Conservation (phyloP, 2,797 vertebrate species). For the Gephyroberyx darwinii region DNA sequence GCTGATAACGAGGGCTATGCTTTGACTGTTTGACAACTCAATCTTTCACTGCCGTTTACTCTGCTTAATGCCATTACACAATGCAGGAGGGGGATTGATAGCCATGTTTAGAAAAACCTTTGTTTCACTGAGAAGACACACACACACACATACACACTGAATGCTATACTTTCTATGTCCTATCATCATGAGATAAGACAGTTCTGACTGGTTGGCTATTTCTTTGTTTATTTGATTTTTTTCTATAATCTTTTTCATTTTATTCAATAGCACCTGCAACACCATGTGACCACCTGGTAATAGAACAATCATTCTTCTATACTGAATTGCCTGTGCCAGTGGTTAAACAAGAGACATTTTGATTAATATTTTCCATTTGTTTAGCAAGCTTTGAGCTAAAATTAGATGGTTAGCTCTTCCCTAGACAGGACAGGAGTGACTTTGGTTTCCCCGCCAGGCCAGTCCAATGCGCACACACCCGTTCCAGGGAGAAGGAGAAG, state of each 20-base stretch:
- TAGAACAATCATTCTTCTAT: constrained; percentile 67
- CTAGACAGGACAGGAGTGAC: constrained; percentile 84
- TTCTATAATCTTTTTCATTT: constrained; percentile 51
- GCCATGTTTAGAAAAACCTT: constrained; percentile 77
- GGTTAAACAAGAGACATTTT: constrained; percentile 83
- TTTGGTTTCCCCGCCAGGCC: constrained; percentile 81
- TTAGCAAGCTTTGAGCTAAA: constrained; percentile 85
- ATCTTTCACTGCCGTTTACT: constrained; percentile 77
- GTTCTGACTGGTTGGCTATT: constrained; percentile 20
- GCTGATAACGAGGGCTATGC: constrained; percentile 75
- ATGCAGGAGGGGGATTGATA: constrained; percentile 55
- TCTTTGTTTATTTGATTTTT: constrained; percentile 52
- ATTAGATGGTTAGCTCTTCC: constrained; percentile 91
- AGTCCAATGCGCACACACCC: constrained; percentile 52
- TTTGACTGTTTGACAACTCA: constrained; percentile 83
- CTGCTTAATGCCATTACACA: constrained; percentile 64
- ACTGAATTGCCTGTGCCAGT: constrained; percentile 77
- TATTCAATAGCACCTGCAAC: constrained; percentile 42
- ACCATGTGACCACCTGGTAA: constrained; percentile 45
- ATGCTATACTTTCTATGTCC: constrained; percentile 26
- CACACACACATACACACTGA: constrained; percentile 2
- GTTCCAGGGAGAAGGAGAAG: constrained; percentile 53
- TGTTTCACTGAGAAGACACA: constrained; percentile 54
- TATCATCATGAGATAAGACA: constrained; percentile 30
- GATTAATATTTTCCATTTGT: constrained; percentile 87